These are phyloP conservation scores for Cristatella mucedo DNA, from an alignment of 2,888 invertebrate genomes.

Conservation along the genomic window DNA sequence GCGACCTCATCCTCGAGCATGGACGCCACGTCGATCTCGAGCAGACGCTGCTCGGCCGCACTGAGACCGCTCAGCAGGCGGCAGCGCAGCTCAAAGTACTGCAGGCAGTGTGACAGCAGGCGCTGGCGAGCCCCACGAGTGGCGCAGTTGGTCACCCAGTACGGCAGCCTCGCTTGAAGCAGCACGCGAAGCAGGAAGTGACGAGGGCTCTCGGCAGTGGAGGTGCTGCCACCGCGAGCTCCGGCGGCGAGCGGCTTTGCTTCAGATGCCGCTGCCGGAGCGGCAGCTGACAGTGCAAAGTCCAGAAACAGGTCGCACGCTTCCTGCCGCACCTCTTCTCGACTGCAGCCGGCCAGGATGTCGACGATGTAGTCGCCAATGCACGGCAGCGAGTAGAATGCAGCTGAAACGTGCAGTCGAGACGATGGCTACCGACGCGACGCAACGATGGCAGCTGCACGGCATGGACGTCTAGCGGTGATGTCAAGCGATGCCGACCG, in stretches of 20 bases:
- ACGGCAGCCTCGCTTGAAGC: constrained; percentile 39
- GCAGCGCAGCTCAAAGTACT: constrained; percentile 41
- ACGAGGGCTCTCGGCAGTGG: constrained; percentile 19
- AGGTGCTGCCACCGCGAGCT: neutral
- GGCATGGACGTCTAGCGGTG: no score
- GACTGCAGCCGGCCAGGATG: constrained; percentile 38
- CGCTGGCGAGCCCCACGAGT: constrained; percentile 36
- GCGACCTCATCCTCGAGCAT: constrained; percentile 41
- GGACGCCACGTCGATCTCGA: constrained; percentile 29
- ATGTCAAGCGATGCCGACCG: no score
- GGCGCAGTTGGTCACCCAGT: constrained; percentile 40
- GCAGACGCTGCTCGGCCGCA: constrained; percentile 28
- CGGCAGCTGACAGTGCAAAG: no score
- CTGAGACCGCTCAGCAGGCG: constrained; percentile 31
- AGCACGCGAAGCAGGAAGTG: constrained; percentile 36
- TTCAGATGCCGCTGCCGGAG: no score
- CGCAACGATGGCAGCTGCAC: no score
- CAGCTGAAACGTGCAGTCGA: constrained; percentile 22
- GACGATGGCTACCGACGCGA: no score
- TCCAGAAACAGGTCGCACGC: constrained; percentile 40
- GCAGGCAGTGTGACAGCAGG: constrained; percentile 38
- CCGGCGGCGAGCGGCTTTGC: no score
- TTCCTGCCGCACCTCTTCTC: constrained; percentile 31
- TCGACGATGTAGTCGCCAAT: constrained; percentile 41
- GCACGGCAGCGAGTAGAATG: constrained; percentile 37